Conservation (phyloP, 1,140 invertebrate species). For the Drosophila bocki region DNA sequence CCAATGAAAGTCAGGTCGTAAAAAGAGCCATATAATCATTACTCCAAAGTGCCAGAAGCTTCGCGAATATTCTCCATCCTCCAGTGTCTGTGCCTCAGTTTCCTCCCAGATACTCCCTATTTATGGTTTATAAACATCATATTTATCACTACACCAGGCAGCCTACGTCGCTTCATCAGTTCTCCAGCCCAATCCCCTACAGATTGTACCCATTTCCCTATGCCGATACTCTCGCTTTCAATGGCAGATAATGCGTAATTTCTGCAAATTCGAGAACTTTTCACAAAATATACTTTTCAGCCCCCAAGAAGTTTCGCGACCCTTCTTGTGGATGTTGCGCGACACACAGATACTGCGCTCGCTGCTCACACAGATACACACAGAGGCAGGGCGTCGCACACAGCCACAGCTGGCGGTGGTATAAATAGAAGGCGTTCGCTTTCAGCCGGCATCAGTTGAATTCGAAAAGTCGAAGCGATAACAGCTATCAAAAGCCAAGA, state of each 20-base stretch:
- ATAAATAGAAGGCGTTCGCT: conserved; percentile 59
- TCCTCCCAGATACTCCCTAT: background rate
- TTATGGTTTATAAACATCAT: conserved; percentile 15
- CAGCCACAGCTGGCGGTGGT: conserved; percentile 26
- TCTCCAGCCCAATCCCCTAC: background rate
- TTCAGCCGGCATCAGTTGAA: conserved; percentile 61
- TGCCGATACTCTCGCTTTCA: conserved; percentile 49
- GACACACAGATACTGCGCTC: conserved; percentile 7
- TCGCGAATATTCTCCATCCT: conserved; percentile 23
- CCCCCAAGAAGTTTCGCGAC: conserved; percentile 51
- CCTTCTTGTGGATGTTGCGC: conserved; percentile 14
- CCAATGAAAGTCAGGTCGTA: background rate
- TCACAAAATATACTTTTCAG: conserved; percentile 33
- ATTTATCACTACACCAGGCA: conserved; percentile 32
- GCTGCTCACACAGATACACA: conserved; percentile 7
- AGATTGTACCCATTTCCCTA: conserved; percentile 16
- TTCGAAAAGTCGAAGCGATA: conserved; percentile 44
- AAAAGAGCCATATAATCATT: background rate
- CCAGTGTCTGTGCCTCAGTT: background rate
- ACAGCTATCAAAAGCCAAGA: conserved; percentile 20
- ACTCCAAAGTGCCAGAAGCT: background rate
- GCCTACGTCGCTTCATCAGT: background rate
- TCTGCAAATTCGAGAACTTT: conserved; percentile 64
- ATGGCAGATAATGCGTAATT: conserved; percentile 44
- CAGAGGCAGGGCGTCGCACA: conserved; percentile 3